Evolutionary conservation across 2,113 vertebrate species (phyloP), one percentile per base, ranked within the genome.

Genomic region (Xenopus borealis): DNA sequence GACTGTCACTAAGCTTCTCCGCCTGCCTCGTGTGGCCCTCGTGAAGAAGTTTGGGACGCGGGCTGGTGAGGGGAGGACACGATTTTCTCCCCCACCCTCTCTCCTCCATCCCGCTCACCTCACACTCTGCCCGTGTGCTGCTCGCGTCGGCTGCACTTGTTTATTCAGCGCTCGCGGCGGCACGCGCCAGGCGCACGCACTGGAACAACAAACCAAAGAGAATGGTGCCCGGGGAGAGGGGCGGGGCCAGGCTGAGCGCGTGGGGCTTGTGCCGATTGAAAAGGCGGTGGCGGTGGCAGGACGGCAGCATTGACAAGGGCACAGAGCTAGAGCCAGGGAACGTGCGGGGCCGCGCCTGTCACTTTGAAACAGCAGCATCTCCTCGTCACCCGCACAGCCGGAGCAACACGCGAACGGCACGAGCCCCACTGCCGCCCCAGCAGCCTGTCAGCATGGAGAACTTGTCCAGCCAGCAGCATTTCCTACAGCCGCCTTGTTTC

Each of bases 121-220:
- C 23, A 27, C 23, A 27, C 23, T 27, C 23, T 27, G 2, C 40
- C 18, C 20, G 33, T 47, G 30, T 27, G 3, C 2, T 8, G 50
- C 59, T 46, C 67, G 57, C 70, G 33, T 59, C 2, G 83, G 68
- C 72, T 66, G 82, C 62, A 80, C 82, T 88, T 94, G 94, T 96
- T 96, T 96, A 93, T 94, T 97, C 93, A 94, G 92, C 78, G 90
- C 87, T 89, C 89, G 85, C 88, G 88, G 90, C 89, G 95, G 94
- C 95, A 97, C 95, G 94, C 95, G 95, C 89, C 94, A 82, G 94
- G 92, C 95, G 94, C 91, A 93, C 94, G 94, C 90, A 86, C 86
- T 84, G 88, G 92, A 89, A 91, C 92, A 90, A 92, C 92, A 93
- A 89, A 87, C 86, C 83, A 79, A 30, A 57, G 82, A 79, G 87